These are phyloP conservation scores for Tetropium fuscum DNA, from an alignment of 2,888 invertebrate species.

Conservation along the genomic window DNA sequence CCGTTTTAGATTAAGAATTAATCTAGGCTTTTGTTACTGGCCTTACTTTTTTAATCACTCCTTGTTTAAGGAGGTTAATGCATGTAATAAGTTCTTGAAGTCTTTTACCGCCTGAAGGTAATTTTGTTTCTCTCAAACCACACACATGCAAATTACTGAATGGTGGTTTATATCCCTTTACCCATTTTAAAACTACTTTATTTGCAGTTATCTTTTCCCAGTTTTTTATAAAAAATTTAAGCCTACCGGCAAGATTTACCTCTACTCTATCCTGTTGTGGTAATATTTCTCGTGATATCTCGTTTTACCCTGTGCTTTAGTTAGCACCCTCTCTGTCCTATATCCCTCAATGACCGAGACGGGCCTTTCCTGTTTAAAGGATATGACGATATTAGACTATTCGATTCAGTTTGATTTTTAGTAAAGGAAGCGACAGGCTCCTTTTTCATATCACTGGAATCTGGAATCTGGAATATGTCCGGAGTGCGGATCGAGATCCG, in stretches of 20 bases:
- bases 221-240: background rate
- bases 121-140: background rate
- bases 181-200: background rate
- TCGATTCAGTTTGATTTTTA: background rate
- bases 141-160: background rate
- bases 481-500: background rate
- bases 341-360: background rate
- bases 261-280: background rate
- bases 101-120: background rate
- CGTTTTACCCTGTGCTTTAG: background rate
- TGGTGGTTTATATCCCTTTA: background rate
- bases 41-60: background rate
- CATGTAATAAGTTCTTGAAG: background rate
- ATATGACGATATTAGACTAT: background rate
- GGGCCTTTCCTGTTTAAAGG: background rate
- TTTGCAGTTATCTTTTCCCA: background rate
- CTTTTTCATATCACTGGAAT: background rate
- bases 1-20: no score
- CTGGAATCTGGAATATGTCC: no score
- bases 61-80: background rate
- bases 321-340: background rate
- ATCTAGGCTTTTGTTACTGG: background rate
- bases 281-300: background rate
- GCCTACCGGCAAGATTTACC: background rate
- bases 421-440: background rate